A percentile compares a stretch with the other conserved stretches of the same genome.
phyloP scores from a whole-genome alignment of 1,140 invertebrate species.

The Calliphora vicina region DNA sequence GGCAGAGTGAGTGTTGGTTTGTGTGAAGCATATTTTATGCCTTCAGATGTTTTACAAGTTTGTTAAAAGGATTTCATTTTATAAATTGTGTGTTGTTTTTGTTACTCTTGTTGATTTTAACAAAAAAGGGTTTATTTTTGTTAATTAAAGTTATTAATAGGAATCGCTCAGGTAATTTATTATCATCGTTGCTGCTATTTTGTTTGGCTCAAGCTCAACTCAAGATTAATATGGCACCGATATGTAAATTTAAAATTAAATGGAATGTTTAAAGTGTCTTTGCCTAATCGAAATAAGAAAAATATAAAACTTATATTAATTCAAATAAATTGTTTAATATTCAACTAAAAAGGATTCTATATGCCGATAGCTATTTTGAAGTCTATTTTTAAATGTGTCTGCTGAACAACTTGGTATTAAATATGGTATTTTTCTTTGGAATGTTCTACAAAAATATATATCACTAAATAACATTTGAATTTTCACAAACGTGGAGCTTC shows the following conservation, averaged over 20 bases:
- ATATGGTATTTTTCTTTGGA: too few relatives aligned
- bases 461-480: too few relatives aligned
- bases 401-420: too few relatives aligned
- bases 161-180: slow-evolving; percentile 36
- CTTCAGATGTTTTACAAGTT: neutral
- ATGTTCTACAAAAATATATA: too few relatives aligned
- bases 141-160: slow-evolving; percentile 62
- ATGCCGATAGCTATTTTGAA: too few relatives aligned
- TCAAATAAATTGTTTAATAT: too few relatives aligned
- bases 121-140: slow-evolving; percentile 16
- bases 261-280: neutral
- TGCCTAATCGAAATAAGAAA: neutral
- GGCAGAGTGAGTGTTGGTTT: neutral
- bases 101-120: neutral
- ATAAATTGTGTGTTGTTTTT: neutral
- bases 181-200: neutral
- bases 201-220: neutral
- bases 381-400: too few relatives aligned
- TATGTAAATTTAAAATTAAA: slow-evolving; percentile 26
- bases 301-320: too few relatives aligned
- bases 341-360: too few relatives aligned
- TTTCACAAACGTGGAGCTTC: too few relatives aligned
- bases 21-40: slow-evolving; percentile 14
- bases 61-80: neutral
- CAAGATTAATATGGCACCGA: slow-evolving; percentile 15